Evolutionary conservation across 2,797 vertebrate genomes (phyloP).

Genomic region (Lagocephalus sceleratus): DNA sequence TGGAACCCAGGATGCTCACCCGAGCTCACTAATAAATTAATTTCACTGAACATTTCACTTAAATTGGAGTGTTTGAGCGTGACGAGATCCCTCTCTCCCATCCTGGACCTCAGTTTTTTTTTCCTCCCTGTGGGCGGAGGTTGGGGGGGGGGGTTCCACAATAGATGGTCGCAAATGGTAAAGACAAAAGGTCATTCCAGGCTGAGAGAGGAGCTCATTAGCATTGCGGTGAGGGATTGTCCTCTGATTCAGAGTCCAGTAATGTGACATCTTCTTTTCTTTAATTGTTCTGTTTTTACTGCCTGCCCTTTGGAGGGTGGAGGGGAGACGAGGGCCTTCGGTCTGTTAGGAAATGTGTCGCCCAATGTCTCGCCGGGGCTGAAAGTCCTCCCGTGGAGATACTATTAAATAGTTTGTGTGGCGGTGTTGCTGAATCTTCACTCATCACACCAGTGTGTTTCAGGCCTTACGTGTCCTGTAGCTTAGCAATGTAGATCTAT

Average conservation of each 20-base stretch:
- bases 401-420: conserved; percentile 15
- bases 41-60: conserved; percentile 14
- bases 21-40: neutral
- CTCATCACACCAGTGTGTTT: conserved; percentile 5
- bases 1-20: neutral
- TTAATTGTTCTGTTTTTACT: conserved; percentile 47
- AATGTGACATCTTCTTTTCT: conserved; percentile 35
- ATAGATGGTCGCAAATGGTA: conserved; percentile 13
- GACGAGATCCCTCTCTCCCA: conserved; percentile 24
- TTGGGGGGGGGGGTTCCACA: conserved; percentile 35
- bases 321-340: conserved; percentile 28
- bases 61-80: conserved; percentile 8
- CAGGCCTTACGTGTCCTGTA: neutral
- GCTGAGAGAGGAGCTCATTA: conserved; percentile 48
- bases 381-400: conserved; percentile 6
- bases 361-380: conserved; percentile 11
- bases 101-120: conserved; percentile 20
- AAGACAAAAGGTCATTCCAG: conserved; percentile 58
- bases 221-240: conserved; percentile 47
- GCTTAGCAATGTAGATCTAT: neutral
- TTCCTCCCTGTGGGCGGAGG: neutral
- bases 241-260: conserved; percentile 45
- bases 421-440: conserved; percentile 4
- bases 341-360: conserved; percentile 43
- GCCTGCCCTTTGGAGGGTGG: conserved; percentile 27